Evolutionary conservation across 2,113 vertebrate genomes (phyloP).

Genomic region (Pleuronectes platessa): DNA sequence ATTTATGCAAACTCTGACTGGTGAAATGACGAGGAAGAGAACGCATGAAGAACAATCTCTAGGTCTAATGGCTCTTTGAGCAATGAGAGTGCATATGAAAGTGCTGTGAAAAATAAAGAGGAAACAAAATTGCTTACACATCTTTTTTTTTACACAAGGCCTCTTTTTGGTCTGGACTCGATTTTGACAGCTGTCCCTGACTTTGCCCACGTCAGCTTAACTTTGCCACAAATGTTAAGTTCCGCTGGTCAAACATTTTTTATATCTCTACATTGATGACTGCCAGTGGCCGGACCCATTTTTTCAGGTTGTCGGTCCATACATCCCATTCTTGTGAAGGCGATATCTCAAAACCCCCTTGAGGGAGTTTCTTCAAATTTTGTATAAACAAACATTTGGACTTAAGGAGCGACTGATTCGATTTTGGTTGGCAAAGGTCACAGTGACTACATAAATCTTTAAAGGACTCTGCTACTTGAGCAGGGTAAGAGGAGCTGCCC

Average conservation of each 20-base stretch:
- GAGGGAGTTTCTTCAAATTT: neutral
- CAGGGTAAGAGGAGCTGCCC: neutral
- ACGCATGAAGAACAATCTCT: neutral
- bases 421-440: neutral
- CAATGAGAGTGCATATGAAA: neutral
- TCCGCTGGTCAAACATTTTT: slow-evolving; percentile 29
- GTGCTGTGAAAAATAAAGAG: slow-evolving; percentile 31
- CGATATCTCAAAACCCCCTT: no score
- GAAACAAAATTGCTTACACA: slow-evolving; percentile 45
- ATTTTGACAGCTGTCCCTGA: neutral
- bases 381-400: no score
- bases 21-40: neutral
- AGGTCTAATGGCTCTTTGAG: neutral
- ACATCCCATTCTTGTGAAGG: no score
- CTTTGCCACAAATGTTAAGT: neutral
- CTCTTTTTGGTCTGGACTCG: neutral
- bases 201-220: neutral
- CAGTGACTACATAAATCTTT: slow-evolving; percentile 31
- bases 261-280: neutral
- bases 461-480: slow-evolving; percentile 36
- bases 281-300: no score
- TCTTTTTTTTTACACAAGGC: neutral
- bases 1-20: no score
- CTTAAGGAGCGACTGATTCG: neutral
- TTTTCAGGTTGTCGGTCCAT: no score